phyloP scores from a whole-genome alignment of 2,113 vertebrate genomes.

The Panthera uncia region DNA sequence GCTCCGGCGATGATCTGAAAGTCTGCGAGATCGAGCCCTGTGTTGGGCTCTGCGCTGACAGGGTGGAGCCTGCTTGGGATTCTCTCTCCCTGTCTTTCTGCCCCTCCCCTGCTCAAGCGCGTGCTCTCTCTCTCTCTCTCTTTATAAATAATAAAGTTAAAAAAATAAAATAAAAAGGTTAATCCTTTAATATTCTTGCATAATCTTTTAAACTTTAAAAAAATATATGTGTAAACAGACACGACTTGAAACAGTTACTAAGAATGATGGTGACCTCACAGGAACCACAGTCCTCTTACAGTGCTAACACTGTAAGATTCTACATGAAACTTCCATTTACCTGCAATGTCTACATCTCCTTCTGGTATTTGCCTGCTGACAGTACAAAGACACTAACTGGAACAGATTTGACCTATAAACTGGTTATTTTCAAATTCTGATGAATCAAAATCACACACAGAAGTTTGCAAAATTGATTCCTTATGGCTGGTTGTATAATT shows the following conservation, averaged over 20 bases:
- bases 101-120: too few species aligned
- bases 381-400: background rate
- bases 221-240: background rate
- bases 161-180: background rate
- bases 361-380: background rate
- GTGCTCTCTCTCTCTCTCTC: too few species aligned
- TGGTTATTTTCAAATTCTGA: background rate
- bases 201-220: background rate
- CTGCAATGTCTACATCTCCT: background rate
- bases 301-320: background rate
- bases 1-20: too few species aligned
- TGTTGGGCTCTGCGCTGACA: too few species aligned
- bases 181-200: background rate
- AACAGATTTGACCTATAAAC: background rate
- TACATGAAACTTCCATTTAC: background rate
- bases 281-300: background rate
- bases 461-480: background rate
- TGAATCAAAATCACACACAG: background rate
- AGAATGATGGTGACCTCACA: background rate
- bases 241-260: background rate
- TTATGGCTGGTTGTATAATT: background rate
- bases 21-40: too few species aligned
- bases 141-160: too few species aligned
- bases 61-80: too few species aligned
- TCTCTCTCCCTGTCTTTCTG: too few species aligned